These are phyloP conservation scores for Discoglossus pictus DNA, from an alignment of 2,797 vertebrate species.

Conservation along the genomic window DNA sequence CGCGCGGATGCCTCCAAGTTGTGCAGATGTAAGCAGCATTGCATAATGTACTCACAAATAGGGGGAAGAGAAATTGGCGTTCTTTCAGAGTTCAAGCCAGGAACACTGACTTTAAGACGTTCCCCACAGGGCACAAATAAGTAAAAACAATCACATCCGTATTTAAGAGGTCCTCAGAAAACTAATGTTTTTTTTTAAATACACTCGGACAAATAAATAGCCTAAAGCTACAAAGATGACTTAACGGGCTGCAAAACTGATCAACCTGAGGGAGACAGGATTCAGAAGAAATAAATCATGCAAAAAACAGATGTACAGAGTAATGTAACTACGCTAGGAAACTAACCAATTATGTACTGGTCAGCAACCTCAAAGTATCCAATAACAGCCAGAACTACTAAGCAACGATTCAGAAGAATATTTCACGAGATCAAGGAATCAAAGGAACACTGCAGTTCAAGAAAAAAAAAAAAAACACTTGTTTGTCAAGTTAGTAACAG, in stretches of 20 bases:
- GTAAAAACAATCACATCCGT: conserved; percentile 37
- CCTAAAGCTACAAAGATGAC: conserved; percentile 14
- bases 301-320: too few relatives aligned
- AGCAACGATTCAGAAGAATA: too few relatives aligned
- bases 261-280: background rate
- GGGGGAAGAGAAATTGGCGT: conserved; percentile 12
- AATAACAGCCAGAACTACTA: too few relatives aligned
- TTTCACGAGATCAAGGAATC: too few relatives aligned
- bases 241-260: conserved; percentile 4
- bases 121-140: conserved; percentile 28
- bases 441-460: too few relatives aligned
- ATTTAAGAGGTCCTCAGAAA: conserved; percentile 17
- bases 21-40: background rate
- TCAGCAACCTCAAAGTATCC: too few relatives aligned
- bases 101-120: conserved; percentile 29
- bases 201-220: background rate
- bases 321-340: too few relatives aligned
- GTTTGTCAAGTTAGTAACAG: too few relatives aligned
- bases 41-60: background rate
- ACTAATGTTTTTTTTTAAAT: conserved; percentile 18
- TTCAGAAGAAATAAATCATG: too few relatives aligned
- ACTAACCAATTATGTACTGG: too few relatives aligned
- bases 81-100: conserved; percentile 30
- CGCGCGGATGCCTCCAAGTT: too few relatives aligned
- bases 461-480: too few relatives aligned